Evolutionary conservation across 2,888 invertebrate genomes (phyloP), one percentile per base, ranked within the genome.

Genomic region (Augochlorella aurata): DNA sequence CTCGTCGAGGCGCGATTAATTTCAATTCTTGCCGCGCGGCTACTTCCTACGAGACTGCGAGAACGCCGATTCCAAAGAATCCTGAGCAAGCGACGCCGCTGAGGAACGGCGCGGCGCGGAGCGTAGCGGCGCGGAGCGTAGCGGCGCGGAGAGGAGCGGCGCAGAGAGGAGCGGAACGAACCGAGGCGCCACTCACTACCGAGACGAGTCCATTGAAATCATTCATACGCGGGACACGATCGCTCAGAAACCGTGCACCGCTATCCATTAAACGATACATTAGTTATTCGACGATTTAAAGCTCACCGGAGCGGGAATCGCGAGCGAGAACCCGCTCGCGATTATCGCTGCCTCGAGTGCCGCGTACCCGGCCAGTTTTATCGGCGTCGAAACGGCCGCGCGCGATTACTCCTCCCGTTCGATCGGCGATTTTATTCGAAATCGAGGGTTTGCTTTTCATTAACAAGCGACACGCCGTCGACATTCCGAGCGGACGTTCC

Each of bases 21-120:
- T 91, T 90, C 89, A 87, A 90, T 90, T 90, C 91, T 85, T 79
- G 86, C 89, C 90, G 91, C 90, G 86, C 87, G 85, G 78, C 86
- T 80, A 88, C 87, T 89, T 90, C 87, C 87, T 90, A 88, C 86
- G 86, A 85, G 87, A 85, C 85, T 77, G 71, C 47, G 63, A 79
- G 61, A 79, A 81, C 49, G 79, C 47, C 83, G 76, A 81, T 88
- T 87, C 81, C 79, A 83, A 89, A 87, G 89, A 88, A 89, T 89
- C 84, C 77, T 65, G 74, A 61, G 71, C 76, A 68, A 82, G 74
- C 75, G 44, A 84, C 68, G 70, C 24, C 10, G 50, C 45, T 49
- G 65, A 77, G 74, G 24, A 69, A 49, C 68, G 68, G 69, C 67
- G 72, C 65, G 85, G 67, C 52, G 54, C 18, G 78, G 58, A 45